Conservation (phyloP, 2,888 invertebrate species). For the Parnassius orleans region DNA sequence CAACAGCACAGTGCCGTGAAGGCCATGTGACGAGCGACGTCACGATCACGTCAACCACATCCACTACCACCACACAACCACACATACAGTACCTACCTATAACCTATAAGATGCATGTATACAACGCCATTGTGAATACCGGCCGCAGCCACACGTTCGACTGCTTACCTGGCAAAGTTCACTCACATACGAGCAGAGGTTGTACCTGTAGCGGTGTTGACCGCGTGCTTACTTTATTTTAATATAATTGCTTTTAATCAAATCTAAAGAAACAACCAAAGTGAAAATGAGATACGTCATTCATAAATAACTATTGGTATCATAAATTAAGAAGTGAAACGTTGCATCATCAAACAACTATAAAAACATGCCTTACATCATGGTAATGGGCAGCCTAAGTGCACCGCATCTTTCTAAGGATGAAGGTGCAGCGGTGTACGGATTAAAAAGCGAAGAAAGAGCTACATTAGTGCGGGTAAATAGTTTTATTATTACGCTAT, state of each 20-base stretch:
- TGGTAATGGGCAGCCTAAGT: conserved; percentile 75
- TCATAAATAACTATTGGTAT: conserved; percentile 43
- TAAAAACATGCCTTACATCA: conserved; percentile 71
- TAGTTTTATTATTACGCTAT: not conserved
- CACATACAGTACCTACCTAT: conserved; percentile 30
- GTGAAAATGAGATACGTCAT: conserved; percentile 50
- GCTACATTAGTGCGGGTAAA: conserved; percentile 46
- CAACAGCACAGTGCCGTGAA: conserved; percentile 57
- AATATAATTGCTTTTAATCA: conserved; percentile 13
- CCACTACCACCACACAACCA: conserved; percentile 34
- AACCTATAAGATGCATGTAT: conserved; percentile 41
- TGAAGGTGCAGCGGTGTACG: conserved; percentile 73
- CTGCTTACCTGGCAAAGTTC: conserved; percentile 58
- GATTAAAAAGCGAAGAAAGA: conserved; percentile 72
- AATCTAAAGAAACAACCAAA: conserved; percentile 3
- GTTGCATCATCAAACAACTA: conserved; percentile 23
- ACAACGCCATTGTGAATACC: conserved; percentile 31
- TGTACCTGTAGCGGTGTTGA: conserved; percentile 48
- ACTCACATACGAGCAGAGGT: conserved; percentile 55
- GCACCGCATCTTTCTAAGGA: conserved; percentile 70
- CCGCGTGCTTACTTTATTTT: conserved; percentile 43
- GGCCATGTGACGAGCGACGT: conserved; percentile 61
- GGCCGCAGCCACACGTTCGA: conserved; percentile 25
- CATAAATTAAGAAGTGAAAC: conserved; percentile 20
- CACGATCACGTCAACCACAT: conserved; percentile 33